Conservation (phyloP, 2,113 vertebrate genomes). For the Patagioenas fasciata region DNA sequence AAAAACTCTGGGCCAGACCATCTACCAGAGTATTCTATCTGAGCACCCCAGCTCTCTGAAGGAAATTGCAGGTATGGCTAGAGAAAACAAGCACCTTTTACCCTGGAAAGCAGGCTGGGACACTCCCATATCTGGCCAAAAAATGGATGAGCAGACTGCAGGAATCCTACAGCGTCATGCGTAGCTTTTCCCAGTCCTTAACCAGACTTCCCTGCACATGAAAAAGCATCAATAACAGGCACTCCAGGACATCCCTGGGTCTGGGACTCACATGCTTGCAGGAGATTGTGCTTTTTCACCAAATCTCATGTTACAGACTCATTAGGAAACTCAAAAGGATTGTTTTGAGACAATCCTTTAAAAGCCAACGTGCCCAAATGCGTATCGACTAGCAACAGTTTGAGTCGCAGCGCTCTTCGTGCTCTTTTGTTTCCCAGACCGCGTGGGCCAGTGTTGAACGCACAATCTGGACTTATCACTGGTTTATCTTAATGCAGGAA, state of each 20-base stretch:
- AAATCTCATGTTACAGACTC: neutral
- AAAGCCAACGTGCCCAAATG: neutral
- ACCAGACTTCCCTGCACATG: neutral
- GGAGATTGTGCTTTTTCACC: neutral
- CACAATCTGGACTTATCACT: neutral
- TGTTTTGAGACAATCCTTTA: neutral
- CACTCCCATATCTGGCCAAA: neutral
- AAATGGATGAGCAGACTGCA: neutral
- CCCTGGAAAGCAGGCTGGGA: neutral
- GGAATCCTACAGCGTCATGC: neutral
- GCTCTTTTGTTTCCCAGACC: neutral
- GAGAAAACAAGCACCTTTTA: neutral
- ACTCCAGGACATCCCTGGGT: neutral
- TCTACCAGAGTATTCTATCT: neutral
- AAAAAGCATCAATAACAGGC: neutral
- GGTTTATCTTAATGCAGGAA: slow-evolving; percentile 9
- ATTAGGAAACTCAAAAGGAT: neutral
- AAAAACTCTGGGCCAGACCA: neutral
- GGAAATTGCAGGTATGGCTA: neutral
- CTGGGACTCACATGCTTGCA: neutral
- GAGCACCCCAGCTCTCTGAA: neutral
- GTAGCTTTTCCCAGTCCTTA: neutral
- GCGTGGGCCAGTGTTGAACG: neutral
- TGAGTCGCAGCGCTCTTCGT: neutral
- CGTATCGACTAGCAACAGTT: neutral